phyloP scores from a whole-genome alignment of 2,113 vertebrate species.

The Poeciliopsis occidentalis region DNA sequence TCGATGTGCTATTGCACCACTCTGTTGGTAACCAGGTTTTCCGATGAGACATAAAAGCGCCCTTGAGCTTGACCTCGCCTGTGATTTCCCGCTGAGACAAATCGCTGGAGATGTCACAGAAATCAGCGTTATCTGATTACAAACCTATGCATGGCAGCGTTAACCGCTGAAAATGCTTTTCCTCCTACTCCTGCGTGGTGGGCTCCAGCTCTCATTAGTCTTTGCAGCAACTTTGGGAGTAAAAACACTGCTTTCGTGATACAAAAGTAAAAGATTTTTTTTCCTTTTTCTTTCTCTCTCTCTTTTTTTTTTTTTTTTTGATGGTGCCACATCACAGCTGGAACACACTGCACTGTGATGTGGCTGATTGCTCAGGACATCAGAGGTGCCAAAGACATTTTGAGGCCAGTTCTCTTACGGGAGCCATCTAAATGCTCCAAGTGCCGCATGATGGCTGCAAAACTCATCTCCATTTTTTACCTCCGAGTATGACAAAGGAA shows the following conservation, averaged over 20 bases:
- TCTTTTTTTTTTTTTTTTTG: neutral
- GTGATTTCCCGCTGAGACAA: constrained; percentile 30
- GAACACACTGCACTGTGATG: constrained; percentile 3
- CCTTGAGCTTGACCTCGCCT: constrained; percentile 51
- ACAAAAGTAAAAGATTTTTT: constrained; percentile 1
- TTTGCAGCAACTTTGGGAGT: constrained; percentile 6
- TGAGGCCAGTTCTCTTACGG: constrained; percentile 8
- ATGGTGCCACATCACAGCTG: constrained; percentile 12
- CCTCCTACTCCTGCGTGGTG: neutral
- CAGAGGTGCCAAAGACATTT: neutral
- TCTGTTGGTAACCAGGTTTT: neutral
- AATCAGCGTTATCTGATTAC: constrained; percentile 33
- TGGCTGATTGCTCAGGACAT: constrained; percentile 18
- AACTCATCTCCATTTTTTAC: constrained; percentile 8
- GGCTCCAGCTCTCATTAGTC: constrained; percentile 14
- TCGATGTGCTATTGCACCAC: constrained; percentile 6
- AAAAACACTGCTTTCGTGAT: neutral
- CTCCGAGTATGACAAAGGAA: neutral
- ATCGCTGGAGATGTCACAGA: constrained; percentile 34
- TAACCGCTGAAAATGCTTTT: constrained; percentile 1
- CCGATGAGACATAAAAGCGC: constrained; percentile 39
- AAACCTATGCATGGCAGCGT: neutral
- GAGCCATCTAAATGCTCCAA: constrained; percentile 9
- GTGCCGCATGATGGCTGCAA: neutral
- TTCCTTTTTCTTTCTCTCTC: no score